A percentile compares a stretch with the other conserved stretches of the same genome.
Conservation (phyloP, 2,113 vertebrate species). For the Tetrao urogallus region DNA sequence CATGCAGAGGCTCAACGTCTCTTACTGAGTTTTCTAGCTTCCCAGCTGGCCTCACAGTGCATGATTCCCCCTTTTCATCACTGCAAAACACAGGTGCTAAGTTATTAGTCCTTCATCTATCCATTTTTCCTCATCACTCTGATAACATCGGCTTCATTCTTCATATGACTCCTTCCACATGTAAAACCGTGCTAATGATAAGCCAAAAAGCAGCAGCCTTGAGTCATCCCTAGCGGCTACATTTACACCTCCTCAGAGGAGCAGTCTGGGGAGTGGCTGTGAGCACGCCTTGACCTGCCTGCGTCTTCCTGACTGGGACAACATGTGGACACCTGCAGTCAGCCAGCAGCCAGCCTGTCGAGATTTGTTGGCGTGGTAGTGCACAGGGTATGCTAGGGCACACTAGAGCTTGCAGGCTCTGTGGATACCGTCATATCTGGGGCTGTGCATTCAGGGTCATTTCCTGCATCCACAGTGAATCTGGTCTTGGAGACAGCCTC, state of each 20-base stretch:
- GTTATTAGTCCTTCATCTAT: background rate
- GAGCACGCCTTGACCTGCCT: background rate
- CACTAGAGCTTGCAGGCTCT: background rate
- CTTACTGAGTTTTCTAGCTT: background rate
- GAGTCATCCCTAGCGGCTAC: background rate
- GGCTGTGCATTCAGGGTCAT: background rate
- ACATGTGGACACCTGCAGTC: background rate
- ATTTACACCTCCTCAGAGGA: background rate
- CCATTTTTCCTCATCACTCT: background rate
- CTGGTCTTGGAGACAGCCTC: background rate
- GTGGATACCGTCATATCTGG: rapidly evolving
- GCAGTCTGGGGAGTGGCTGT: background rate
- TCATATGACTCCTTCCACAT: background rate
- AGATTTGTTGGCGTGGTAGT: rapidly evolving
- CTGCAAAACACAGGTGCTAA: background rate
- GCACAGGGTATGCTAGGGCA: background rate
- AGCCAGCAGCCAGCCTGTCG: background rate
- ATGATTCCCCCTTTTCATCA: background rate
- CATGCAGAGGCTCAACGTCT: background rate
- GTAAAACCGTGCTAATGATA: background rate
- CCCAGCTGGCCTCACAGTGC: background rate
- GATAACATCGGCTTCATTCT: background rate
- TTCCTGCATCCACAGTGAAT: background rate
- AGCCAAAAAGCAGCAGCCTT: background rate
- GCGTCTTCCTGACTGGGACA: rapidly evolving